Percentiles rank a stretch among this genome's conserved stretches.
Evolutionary conservation across 2,113 vertebrate genomes (phyloP).

Genomic region (Nothoprocta perdicaria): DNA sequence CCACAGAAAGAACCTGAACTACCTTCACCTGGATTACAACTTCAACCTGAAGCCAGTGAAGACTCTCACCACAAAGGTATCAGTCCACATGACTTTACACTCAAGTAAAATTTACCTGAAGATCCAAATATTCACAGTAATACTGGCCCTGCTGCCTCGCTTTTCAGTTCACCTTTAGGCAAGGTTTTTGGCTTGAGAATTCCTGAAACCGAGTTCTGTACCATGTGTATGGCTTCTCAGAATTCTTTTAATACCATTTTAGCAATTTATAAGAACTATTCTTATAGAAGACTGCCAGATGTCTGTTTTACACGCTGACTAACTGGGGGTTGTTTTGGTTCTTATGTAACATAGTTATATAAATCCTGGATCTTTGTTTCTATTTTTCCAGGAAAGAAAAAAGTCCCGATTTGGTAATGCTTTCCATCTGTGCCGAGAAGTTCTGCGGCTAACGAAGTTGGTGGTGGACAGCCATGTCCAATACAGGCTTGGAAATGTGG

Average conservation of each 20-base stretch:
- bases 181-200: neutral
- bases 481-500: constrained; percentile 96
- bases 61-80: constrained; percentile 97
- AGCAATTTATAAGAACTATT: neutral
- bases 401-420: constrained; percentile 98
- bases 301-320: neutral
- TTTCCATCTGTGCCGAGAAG: constrained; percentile 96
- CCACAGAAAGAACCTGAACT: constrained; percentile 98
- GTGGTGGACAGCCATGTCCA: constrained; percentile 99
- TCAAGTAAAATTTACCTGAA: neutral
- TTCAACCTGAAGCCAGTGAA: constrained; percentile 99
- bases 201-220: neutral
- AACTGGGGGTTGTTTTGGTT: neutral
- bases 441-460: constrained; percentile 94
- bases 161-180: neutral
- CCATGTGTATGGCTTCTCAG: neutral
- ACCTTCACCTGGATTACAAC: constrained; percentile 97
- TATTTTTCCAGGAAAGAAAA: constrained; percentile 87
- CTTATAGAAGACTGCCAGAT: neutral
- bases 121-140: neutral
- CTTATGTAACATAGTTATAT: neutral
- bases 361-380: neutral
- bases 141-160: neutral
- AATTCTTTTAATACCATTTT: no score
- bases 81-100: rapidly evolving